Evolutionary conservation across 2,888 invertebrate genomes (phyloP).

Genomic region (Endomychus coccineus): DNA sequence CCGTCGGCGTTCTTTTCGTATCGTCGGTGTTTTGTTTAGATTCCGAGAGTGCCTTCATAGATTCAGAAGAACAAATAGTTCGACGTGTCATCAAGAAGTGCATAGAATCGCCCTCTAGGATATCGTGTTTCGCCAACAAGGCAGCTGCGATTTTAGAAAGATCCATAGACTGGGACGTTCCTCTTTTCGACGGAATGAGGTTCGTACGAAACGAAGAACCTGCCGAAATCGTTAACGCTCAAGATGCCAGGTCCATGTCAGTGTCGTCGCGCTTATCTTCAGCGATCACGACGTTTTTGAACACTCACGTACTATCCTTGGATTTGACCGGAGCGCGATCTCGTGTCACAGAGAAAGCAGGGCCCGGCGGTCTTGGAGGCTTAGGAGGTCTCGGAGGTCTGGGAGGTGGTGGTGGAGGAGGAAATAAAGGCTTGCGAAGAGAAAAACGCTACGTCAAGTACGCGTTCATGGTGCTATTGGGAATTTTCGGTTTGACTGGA

Average conservation of each 20-base stretch:
- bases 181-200: constrained; percentile 35
- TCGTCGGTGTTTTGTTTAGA: constrained; percentile 8
- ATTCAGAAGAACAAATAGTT: constrained; percentile 21
- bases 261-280: constrained; percentile 42
- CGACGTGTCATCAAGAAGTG: constrained; percentile 29
- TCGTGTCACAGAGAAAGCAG: constrained; percentile 12
- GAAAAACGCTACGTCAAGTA: constrained; percentile 34
- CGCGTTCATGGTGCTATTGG: constrained; percentile 38
- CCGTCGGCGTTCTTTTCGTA: constrained; percentile 4
- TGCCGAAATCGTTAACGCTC: constrained; percentile 16
- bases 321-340: constrained; percentile 43
- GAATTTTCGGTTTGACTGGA: constrained; percentile 56
- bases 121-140: constrained; percentile 36
- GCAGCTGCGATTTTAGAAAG: constrained; percentile 35
- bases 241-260: constrained; percentile 21
- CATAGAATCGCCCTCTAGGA: constrained; percentile 21
- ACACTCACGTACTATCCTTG: constrained; percentile 57
- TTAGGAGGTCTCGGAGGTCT: constrained; percentile 17
- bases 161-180: constrained; percentile 33
- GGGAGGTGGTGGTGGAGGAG: constrained; percentile 16
- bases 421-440: constrained; percentile 21
- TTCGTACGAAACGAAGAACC: constrained; percentile 31
- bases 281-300: constrained; percentile 54
- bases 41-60: too few relatives aligned
- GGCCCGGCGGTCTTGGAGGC: constrained; percentile 8